A percentile compares a stretch with the other conserved stretches of the same genome.
Evolutionary conservation across 2,113 vertebrate genomes (phyloP).

Genomic region (Notiomystis cincta): DNA sequence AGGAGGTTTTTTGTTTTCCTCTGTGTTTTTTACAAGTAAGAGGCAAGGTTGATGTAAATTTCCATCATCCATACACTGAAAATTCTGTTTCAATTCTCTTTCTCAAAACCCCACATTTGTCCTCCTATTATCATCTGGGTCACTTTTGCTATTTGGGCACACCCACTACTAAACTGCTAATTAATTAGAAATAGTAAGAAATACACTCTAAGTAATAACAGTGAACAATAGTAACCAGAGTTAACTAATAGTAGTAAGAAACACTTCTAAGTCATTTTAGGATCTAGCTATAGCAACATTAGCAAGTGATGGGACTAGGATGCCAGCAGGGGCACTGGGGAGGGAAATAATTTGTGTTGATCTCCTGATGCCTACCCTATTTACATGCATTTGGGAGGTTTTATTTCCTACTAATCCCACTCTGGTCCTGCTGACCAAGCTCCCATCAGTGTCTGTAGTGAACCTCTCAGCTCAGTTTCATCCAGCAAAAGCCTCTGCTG

Average conservation of each 20-base stretch:
- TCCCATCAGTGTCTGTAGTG: not conserved
- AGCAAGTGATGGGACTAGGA: not conserved
- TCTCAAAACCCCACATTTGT: not conserved
- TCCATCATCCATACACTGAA: not conserved
- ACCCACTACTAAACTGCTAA: not conserved
- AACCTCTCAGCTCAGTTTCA: not conserved
- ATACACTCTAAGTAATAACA: not conserved
- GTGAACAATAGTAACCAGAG: not conserved
- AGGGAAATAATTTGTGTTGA: not conserved
- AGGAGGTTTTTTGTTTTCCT: not conserved
- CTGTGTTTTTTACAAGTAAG: not conserved
- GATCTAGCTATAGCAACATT: not conserved
- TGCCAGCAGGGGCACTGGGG: not conserved
- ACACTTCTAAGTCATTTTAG: not conserved
- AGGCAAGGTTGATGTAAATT: not conserved
- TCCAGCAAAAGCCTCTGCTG: rapidly evolving
- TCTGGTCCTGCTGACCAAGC: not conserved
- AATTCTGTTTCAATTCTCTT: not conserved
- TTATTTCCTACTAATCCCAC: not conserved
- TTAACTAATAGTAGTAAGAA: not conserved
- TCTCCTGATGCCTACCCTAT: not conserved
- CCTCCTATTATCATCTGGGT: not conserved
- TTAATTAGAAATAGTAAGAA: not conserved
- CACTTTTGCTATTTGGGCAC: not conserved
- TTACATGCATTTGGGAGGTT: not conserved